These are phyloP conservation scores for Eunapius fragilis DNA, from an alignment of 37 sponge, comb jelly and placozoan species.

Conservation along the genomic window DNA sequence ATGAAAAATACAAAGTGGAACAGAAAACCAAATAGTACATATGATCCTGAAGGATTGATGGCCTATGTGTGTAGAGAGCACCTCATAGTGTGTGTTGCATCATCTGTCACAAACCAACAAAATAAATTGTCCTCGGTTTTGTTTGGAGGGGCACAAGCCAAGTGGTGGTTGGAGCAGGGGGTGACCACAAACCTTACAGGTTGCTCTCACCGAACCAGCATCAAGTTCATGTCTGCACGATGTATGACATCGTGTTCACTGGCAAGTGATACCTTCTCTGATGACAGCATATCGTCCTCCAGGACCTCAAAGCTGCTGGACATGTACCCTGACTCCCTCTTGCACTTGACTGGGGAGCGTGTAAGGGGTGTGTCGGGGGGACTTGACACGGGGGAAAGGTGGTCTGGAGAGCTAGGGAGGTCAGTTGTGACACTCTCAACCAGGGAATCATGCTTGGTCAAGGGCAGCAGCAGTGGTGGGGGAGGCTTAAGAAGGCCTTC, in stretches of 20 bases:
- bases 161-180: not conserved
- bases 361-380: constrained; percentile 49
- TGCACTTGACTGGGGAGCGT: not conserved
- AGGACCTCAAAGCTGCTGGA: constrained; percentile 57
- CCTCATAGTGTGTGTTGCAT: no score
- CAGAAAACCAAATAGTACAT: not conserved
- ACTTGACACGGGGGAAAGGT: constrained; percentile 18
- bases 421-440: constrained; percentile 38
- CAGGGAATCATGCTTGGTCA: constrained; percentile 34
- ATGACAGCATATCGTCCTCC: not conserved
- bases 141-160: not conserved
- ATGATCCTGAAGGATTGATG: not conserved
- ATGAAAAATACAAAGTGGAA: not conserved
- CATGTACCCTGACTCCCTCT: constrained; percentile 71
- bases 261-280: not conserved
- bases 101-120: not conserved
- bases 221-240: not conserved
- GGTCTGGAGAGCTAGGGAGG: constrained; percentile 36
- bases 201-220: not conserved
- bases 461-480: not conserved
- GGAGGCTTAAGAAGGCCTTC: constrained; percentile 13
- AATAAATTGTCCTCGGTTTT: not conserved
- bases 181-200: not conserved
- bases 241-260: not conserved
- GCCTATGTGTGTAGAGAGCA: not conserved